phyloP scores from a whole-genome alignment of 2,888 invertebrate genomes.

The Sepiola atlantica region DNA sequence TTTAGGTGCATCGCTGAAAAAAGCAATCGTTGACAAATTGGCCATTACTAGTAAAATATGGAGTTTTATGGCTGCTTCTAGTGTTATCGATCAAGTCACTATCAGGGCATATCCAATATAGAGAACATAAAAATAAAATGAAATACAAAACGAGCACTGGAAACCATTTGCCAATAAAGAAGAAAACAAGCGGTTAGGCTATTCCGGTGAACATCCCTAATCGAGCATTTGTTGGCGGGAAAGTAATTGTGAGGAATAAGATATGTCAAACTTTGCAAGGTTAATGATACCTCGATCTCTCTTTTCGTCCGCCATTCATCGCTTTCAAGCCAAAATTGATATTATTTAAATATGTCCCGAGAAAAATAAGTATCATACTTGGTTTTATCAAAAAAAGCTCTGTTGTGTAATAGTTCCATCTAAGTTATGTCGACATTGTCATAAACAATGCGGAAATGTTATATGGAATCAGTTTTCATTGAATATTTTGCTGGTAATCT shows the following conservation, averaged over 20 bases:
- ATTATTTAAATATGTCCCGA: neutral
- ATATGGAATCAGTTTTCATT: too few relatives aligned
- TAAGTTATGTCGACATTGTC: too few relatives aligned
- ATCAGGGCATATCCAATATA: neutral
- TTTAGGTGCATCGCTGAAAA: neutral
- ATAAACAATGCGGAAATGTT: too few relatives aligned
- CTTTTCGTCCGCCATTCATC: neutral
- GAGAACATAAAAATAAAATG: neutral
- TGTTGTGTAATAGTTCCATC: too few relatives aligned
- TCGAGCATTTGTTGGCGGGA: neutral
- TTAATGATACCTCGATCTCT: neutral
- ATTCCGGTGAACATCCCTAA: neutral
- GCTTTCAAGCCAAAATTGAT: neutral
- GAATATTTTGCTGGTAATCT: too few relatives aligned
- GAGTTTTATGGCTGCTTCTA: neutral
- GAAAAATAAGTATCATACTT: neutral
- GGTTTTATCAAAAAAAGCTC: too few relatives aligned
- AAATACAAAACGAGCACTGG: neutral
- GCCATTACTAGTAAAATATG: neutral
- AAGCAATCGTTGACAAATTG: neutral
- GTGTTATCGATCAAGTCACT: neutral
- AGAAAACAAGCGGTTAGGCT: neutral
- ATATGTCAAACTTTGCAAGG: neutral
- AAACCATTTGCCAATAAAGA: neutral
- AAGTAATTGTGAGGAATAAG: neutral